Evolutionary conservation across 2,888 invertebrate genomes (phyloP).

Genomic region (Erebia aethiops): DNA sequence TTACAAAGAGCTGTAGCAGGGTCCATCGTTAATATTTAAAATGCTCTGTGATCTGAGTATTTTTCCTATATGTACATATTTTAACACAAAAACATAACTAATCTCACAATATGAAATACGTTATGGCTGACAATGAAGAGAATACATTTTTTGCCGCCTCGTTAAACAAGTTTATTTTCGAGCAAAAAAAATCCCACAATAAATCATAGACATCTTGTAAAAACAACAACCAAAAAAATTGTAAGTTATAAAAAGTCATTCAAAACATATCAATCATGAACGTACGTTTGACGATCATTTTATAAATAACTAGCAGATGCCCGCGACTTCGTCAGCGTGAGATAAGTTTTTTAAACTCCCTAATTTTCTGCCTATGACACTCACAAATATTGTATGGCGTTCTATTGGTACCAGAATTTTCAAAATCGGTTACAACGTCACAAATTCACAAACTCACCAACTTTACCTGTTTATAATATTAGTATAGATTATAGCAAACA

Average conservation of each 20-base stretch:
- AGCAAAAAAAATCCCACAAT: conserved; percentile 1
- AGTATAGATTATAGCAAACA: neutral
- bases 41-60: neutral
- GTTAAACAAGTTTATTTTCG: neutral
- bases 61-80: neutral
- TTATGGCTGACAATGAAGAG: neutral
- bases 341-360: too few species aligned
- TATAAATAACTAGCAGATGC: too few species aligned
- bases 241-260: neutral
- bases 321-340: too few species aligned
- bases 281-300: conserved; percentile 5
- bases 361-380: too few species aligned
- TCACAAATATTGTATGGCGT: too few species aligned
- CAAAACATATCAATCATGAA: neutral
- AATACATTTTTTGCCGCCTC: neutral
- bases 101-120: neutral
- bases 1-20: neutral
- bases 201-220: neutral
- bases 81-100: neutral
- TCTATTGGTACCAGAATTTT: too few species aligned
- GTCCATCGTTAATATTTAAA: neutral
- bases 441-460: too few species aligned
- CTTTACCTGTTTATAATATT: too few species aligned
- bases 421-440: too few species aligned
- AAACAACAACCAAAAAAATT: neutral